Conservation (phyloP, 2,113 vertebrate species). For the Anser cygnoides region DNA sequence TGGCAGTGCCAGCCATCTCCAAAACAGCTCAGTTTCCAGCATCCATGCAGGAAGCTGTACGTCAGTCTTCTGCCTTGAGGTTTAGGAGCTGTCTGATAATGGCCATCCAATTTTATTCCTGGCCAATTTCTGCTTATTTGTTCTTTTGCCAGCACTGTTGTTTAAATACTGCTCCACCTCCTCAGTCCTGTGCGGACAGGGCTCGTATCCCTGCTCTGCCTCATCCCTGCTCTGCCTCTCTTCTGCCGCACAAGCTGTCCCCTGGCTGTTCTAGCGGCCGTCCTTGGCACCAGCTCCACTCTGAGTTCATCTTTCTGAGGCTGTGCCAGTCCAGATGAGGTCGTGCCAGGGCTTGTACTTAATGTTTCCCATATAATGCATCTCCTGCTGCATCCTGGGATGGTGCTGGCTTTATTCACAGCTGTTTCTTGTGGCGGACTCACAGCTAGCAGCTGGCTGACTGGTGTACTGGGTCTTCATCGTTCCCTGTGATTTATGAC, state of each 20-base stretch:
- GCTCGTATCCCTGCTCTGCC: neutral
- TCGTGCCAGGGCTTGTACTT: neutral
- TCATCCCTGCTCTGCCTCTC: neutral
- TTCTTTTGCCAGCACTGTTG: neutral
- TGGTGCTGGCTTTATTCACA: neutral
- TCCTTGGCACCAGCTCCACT: neutral
- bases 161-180: neutral
- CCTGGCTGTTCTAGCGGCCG: neutral
- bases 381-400: neutral
- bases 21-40: neutral
- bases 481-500: neutral
- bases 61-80: neutral
- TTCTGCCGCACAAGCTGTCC: neutral
- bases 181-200: fast-evolving
- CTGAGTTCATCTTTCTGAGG: neutral
- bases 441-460: neutral
- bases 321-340: neutral
- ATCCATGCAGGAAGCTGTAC: neutral
- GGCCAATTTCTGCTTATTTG: neutral
- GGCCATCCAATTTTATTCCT: neutral
- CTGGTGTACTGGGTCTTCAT: no score
- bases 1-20: neutral
- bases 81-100: neutral
- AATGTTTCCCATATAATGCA: fast-evolving
- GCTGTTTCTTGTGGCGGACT: neutral